Evolutionary conservation across 2,888 invertebrate genomes (phyloP).

Genomic region (Selenia dentaria): DNA sequence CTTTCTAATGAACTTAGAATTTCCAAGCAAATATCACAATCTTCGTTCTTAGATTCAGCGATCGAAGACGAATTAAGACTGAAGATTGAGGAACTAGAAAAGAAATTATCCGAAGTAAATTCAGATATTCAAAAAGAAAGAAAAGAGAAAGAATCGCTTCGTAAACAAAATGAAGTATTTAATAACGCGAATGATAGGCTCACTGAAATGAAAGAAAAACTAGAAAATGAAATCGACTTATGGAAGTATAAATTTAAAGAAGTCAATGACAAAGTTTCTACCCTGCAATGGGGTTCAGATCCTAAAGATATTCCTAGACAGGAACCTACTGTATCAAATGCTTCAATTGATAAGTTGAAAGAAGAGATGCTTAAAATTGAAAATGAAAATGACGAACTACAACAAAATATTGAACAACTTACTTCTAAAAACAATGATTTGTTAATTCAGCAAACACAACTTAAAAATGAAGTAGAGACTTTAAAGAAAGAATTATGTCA

Average conservation of each 20-base stretch:
- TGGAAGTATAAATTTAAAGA: slow-evolving; percentile 90
- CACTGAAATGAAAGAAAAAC: slow-evolving; percentile 91
- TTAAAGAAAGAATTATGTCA: slow-evolving; percentile 55
- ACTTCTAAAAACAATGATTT: slow-evolving; percentile 61
- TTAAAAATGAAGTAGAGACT: slow-evolving; percentile 56
- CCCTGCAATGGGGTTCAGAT: slow-evolving; percentile 63
- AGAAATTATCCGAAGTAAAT: slow-evolving; percentile 84
- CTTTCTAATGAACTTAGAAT: slow-evolving; percentile 82
- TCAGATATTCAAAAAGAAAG: slow-evolving; percentile 85
- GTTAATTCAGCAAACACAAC: slow-evolving; percentile 42
- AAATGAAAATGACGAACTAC: slow-evolving; percentile 76
- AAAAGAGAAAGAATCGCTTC: slow-evolving; percentile 87
- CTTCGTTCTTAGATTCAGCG: slow-evolving; percentile 89
- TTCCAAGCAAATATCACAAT: slow-evolving; percentile 77
- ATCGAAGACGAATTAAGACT: slow-evolving; percentile 92
- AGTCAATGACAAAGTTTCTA: slow-evolving; percentile 86
- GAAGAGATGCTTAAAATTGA: slow-evolving; percentile 68
- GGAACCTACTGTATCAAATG: slow-evolving; percentile 28
- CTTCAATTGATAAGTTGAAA: slow-evolving; percentile 38
- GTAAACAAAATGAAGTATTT: slow-evolving; percentile 89
- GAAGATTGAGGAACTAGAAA: slow-evolving; percentile 88
- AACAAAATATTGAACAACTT: slow-evolving; percentile 60
- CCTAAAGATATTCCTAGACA: slow-evolving; percentile 49
- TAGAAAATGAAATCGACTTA: slow-evolving; percentile 90
- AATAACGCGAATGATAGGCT: slow-evolving; percentile 91